These are phyloP conservation scores for Gopherus flavomarginatus DNA, from an alignment of 2,113 vertebrate genomes.

Conservation along the genomic window DNA sequence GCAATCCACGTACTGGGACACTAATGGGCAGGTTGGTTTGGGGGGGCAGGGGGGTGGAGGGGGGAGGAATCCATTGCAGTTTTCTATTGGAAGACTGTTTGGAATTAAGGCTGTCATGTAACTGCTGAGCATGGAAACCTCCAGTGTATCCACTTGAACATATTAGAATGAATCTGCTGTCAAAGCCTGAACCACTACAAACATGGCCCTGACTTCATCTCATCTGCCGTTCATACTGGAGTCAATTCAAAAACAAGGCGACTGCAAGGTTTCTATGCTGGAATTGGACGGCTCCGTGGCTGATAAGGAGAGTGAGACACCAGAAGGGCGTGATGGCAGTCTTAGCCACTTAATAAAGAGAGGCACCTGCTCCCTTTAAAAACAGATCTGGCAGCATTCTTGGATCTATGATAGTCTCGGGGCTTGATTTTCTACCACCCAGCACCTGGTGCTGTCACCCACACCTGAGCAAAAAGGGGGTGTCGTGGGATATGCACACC, in stretches of 20 bases:
- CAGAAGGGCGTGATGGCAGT: background rate
- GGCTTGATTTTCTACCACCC: background rate
- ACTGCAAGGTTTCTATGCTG: background rate
- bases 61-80: background rate
- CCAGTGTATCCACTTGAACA: background rate
- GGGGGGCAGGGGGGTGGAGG: no score
- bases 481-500: no score
- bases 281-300: background rate
- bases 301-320: background rate
- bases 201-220: background rate
- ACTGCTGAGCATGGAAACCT: background rate
- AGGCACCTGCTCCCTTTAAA: background rate
- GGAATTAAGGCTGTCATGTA: background rate
- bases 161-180: background rate
- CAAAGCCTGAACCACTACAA: background rate
- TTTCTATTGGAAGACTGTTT: background rate
- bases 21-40: accelerated
- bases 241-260: background rate
- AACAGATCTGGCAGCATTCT: no score
- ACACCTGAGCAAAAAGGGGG: background rate
- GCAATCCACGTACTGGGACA: background rate
- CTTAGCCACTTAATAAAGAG: background rate
- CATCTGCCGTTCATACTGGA: no score
- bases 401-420: background rate
- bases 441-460: background rate